Evolutionary conservation across 2,888 invertebrate species (phyloP), one percentile per base, ranked within the genome.

Genomic region (Sericinus montela): DNA sequence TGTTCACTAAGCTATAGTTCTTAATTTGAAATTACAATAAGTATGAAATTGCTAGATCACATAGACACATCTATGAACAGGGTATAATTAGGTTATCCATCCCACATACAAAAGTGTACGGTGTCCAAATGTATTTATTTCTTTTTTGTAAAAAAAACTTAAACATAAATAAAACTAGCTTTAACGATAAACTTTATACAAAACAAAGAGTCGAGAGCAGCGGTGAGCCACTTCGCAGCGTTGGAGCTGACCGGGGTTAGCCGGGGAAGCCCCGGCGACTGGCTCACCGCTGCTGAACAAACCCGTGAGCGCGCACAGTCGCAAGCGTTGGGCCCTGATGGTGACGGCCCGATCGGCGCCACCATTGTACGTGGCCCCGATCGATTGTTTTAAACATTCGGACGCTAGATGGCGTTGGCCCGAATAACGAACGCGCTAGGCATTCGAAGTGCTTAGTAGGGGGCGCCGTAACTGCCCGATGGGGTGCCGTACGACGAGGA

Each of bases 391-490:
- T 65, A 75, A 65, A 79, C 73, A 83, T 86, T 84, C 85, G 80
- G 67, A 62, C 62, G 45, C 63, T n/a, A 70, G 62, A 63, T 59
- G 76, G 73, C 72, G 60, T 62, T 55, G 56, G 52, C 60, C 75
- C 84, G 87, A 86, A 84, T 82, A 67, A 70, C 65, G 67, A 71
- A 62, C 62, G 64, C 61, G 65, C 55, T 48, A 44, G 52, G 54
- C 65, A 63, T 69, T 66, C 65, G 63, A 62, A 48, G 53, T 56
- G 38, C 34, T 75, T 91, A 91, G 88, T 78, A 91, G 48, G 92
- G 92, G 56, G 90, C 92, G 72, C 94, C 94, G 82, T 94, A 94
- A 84, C 92, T 92, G 77, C 93, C 89, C 67, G 92, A 90, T 56
- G 93, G 93, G 55, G 89, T 80, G 54, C 91, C 90, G 74, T 91